phyloP scores from a whole-genome alignment of 2,113 vertebrate genomes.

The Martes martes region DNA sequence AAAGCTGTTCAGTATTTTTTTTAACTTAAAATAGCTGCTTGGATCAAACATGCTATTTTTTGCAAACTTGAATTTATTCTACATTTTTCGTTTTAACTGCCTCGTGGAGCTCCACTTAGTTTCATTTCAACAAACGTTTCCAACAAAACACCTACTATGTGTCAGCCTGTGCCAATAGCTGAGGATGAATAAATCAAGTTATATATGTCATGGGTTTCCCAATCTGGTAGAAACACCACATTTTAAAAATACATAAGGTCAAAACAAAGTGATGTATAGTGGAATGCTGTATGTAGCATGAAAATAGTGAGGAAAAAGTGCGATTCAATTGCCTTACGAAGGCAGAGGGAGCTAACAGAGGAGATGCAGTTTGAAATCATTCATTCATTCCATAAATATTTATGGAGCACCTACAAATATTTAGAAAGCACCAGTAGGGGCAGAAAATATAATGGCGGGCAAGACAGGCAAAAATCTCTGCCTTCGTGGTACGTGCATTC shows the following conservation, averaged over 20 bases:
- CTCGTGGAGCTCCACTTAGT: neutral
- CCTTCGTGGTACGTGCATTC: rapidly evolving
- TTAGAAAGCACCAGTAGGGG: neutral
- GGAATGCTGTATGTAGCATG: neutral
- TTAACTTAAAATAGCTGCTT: constrained; percentile 20
- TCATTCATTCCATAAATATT: neutral
- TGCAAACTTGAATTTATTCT: neutral
- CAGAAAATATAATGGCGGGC: neutral
- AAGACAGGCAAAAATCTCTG: neutral
- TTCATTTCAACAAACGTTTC: neutral
- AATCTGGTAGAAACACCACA: neutral
- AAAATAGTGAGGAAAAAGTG: neutral
- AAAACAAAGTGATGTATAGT: neutral
- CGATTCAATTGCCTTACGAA: neutral
- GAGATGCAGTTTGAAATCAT: neutral
- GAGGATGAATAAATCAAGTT: neutral
- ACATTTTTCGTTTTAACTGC: neutral
- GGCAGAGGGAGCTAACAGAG: neutral
- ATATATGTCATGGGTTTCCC: neutral
- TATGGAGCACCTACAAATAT: neutral
- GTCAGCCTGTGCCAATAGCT: neutral
- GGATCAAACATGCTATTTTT: neutral
- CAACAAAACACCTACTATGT: neutral
- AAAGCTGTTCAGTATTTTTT: neutral
- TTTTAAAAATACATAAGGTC: neutral